Percentiles rank a stretch among this genome's conserved stretches.
phyloP scores from a whole-genome alignment of 2,113 vertebrate genomes.

The Eidolon helvum region DNA sequence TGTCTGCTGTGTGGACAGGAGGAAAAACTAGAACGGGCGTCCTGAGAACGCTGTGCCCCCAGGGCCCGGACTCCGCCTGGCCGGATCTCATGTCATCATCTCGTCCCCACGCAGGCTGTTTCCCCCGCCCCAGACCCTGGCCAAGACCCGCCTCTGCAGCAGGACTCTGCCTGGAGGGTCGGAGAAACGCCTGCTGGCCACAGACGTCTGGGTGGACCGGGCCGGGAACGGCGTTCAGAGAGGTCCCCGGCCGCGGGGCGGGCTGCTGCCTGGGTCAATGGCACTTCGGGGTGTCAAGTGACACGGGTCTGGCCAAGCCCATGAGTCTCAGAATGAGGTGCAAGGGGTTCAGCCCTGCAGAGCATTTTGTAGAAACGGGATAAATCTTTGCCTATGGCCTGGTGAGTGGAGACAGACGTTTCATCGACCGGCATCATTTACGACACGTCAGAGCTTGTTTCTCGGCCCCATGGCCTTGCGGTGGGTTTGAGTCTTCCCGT shows the following conservation, averaged over 20 bases:
- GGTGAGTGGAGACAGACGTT: neutral
- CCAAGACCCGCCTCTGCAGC: neutral
- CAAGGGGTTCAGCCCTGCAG: neutral
- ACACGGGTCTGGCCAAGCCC: accelerated
- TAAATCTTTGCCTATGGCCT: neutral
- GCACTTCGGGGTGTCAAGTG: no score
- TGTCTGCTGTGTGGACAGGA: neutral
- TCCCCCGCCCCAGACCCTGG: neutral
- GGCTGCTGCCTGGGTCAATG: accelerated
- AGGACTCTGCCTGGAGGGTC: neutral
- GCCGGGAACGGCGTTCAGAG: accelerated
- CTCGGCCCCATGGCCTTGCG: neutral
- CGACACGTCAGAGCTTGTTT: neutral
- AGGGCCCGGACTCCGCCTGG: neutral
- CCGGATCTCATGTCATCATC: accelerated
- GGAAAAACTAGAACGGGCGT: neutral
- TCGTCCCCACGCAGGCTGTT: accelerated
- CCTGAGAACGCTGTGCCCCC: neutral
- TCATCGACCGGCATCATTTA: accelerated
- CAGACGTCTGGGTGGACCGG: accelerated
- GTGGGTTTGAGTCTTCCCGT: neutral
- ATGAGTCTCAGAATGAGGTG: neutral
- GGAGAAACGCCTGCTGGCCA: accelerated
- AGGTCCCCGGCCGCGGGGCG: accelerated
- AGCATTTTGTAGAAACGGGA: neutral